phyloP scores from a whole-genome alignment of 2,888 invertebrate species.

The Girardia tigrina region DNA sequence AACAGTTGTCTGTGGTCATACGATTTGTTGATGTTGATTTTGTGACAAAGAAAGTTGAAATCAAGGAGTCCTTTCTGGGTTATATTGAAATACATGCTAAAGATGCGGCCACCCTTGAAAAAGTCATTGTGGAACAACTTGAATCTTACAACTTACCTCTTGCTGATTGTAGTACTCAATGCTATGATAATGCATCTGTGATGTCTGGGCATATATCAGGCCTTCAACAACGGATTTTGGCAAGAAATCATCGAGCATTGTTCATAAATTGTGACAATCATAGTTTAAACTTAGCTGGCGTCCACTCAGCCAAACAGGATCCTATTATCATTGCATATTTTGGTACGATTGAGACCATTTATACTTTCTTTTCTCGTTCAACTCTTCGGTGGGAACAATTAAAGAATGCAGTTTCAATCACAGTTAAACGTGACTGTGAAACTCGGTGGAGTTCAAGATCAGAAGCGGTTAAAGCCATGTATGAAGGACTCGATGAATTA shows the following conservation, averaged over 20 bases:
- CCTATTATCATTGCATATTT: not conserved
- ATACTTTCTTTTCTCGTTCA: too few relatives aligned
- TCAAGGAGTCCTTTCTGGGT: too few relatives aligned
- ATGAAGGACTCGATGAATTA: not conserved
- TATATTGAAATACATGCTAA: too few relatives aligned
- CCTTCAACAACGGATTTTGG: not conserved
- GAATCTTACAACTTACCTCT: not conserved
- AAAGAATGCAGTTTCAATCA: not conserved
- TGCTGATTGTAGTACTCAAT: not conserved
- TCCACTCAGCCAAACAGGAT: slow-evolving; percentile 19
- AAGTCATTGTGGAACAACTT: not conserved
- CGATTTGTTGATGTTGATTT: too few relatives aligned
- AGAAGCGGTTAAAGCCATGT: not conserved
- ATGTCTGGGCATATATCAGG: slow-evolving; percentile 4
- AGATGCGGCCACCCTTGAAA: not conserved
- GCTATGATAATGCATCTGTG: not conserved
- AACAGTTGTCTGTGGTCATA: too few relatives aligned
- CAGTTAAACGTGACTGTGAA: not conserved
- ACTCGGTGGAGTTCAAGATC: not conserved
- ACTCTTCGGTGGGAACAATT: not conserved
- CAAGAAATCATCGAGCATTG: not conserved
- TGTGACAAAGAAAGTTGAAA: too few relatives aligned
- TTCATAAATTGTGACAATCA: slow-evolving; percentile 15
- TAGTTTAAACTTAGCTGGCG: not conserved
- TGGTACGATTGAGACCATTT: not conserved